Percentiles rank a stretch among this genome's conserved stretches.
Conservation (phyloP, 2,888 invertebrate genomes). For the Platycnemis pennipes region DNA sequence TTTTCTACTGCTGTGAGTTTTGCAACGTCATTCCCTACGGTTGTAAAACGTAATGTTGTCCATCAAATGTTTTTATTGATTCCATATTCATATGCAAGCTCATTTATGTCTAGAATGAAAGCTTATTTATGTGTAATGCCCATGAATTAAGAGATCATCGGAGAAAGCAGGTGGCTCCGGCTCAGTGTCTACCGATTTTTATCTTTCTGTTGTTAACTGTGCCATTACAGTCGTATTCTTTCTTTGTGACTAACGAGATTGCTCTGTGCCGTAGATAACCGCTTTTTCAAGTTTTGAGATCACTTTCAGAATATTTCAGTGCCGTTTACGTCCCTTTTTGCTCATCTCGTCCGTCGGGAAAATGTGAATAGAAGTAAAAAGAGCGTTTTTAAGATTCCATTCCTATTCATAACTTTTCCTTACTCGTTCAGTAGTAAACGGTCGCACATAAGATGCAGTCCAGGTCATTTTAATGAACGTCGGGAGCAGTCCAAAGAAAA, state of each 20-base stretch:
- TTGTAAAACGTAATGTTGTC: too few species aligned
- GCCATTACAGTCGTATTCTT: neutral
- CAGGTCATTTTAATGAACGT: slow-evolving; percentile 18
- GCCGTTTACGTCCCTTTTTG: neutral
- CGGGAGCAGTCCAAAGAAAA: neutral
- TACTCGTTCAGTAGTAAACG: neutral
- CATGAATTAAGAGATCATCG: neutral
- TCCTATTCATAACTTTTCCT: slow-evolving; percentile 25
- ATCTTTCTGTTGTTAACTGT: neutral
- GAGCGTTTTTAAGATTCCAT: slow-evolving; percentile 36
- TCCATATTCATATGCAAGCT: too few species aligned
- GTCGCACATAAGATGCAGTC: neutral
- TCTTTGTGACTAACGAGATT: neutral
- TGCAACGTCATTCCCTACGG: too few species aligned
- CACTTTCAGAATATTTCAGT: slow-evolving; percentile 2
- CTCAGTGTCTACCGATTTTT: neutral
- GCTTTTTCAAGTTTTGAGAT: neutral
- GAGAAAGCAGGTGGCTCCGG: neutral
- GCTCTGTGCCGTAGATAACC: neutral
- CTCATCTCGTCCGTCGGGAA: neutral
- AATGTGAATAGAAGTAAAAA: neutral
- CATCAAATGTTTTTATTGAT: too few species aligned
- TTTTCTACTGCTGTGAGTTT: too few species aligned
- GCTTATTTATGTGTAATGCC: too few species aligned
- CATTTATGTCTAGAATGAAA: too few species aligned